These are phyloP conservation scores for Pristionchus fissidentatus DNA, from an alignment of 2,888 invertebrate species.

Conservation along the genomic window DNA sequence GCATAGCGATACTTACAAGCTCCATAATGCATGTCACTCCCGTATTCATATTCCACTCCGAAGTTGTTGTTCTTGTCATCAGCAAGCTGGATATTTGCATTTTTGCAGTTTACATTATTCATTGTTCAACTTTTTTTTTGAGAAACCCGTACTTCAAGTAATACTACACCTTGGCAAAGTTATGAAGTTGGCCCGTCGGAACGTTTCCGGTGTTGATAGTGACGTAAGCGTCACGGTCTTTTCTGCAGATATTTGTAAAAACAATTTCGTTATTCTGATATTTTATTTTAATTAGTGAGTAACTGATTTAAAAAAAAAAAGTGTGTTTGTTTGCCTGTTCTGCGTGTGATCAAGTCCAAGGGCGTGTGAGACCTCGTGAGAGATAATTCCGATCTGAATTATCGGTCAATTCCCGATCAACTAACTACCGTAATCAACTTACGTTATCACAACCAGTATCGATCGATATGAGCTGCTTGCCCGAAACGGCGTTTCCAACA, in stretches of 20 bases:
- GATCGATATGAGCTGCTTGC: not conserved
- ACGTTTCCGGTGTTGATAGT: not conserved
- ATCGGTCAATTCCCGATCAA: not conserved
- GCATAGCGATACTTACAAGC: constrained; percentile 21
- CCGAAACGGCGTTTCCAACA: not conserved
- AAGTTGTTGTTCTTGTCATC: constrained; percentile 18
- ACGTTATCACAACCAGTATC: constrained; percentile 11
- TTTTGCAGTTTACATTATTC: not conserved
- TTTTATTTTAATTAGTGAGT: no score
- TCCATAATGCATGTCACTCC: constrained; percentile 39
- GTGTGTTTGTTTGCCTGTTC: not conserved
- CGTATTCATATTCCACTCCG: constrained; percentile 25
- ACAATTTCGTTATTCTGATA: no score
- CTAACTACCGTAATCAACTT: not conserved
- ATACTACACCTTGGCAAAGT: not conserved
- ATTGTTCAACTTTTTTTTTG: not conserved
- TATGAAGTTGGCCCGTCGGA: not conserved
- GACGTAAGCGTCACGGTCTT: constrained; percentile 18
- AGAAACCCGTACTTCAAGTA: not conserved
- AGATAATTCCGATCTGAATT: not conserved
- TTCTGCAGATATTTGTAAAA: not conserved
- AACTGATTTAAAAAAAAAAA: not conserved
- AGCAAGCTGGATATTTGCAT: not conserved
- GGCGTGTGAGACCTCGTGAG: not conserved
- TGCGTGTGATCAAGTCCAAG: constrained; percentile 32